Evolutionary conservation across 2,113 vertebrate species (phyloP).

Genomic region (Puntigrus tetrazona): DNA sequence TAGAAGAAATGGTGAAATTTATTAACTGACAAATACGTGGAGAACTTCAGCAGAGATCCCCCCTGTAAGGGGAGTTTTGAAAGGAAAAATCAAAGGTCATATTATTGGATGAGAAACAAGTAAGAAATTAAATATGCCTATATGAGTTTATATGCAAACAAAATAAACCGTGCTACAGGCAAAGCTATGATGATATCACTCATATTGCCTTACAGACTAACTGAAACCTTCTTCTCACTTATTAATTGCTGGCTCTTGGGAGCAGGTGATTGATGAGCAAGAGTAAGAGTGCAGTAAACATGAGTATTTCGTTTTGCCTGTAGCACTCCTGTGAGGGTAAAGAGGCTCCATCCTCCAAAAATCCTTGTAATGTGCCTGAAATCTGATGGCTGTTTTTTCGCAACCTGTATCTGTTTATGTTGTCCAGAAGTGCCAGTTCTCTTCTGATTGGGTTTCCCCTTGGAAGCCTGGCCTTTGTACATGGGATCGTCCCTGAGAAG

Average conservation of each 20-base stretch:
- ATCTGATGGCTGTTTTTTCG: not conserved
- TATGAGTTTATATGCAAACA: not conserved
- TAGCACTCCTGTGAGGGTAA: not conserved
- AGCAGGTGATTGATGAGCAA: not conserved
- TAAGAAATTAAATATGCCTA: not conserved
- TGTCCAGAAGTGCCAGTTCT: slow-evolving; percentile 33
- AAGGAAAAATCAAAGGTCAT: not conserved
- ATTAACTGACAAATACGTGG: not conserved
- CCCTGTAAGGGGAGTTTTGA: too few species aligned
- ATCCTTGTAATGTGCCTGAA: not conserved
- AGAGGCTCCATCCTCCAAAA: not conserved
- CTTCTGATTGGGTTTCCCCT: slow-evolving; percentile 20
- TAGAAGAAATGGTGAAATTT: not conserved
- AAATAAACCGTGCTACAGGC: not conserved
- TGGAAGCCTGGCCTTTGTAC: slow-evolving; percentile 14
- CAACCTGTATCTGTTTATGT: not conserved
- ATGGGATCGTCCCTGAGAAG: slow-evolving; percentile 9
- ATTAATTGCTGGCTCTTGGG: not conserved
- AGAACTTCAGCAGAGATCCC: too few species aligned
- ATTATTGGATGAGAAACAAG: not conserved
- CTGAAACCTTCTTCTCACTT: not conserved
- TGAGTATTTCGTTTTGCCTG: not conserved
- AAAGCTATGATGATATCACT: not conserved
- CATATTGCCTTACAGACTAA: not conserved
- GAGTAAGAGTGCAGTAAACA: not conserved